Evolutionary conservation across 2,797 vertebrate genomes (phyloP).

Genomic region (Dicrostonyx torquatus): DNA sequence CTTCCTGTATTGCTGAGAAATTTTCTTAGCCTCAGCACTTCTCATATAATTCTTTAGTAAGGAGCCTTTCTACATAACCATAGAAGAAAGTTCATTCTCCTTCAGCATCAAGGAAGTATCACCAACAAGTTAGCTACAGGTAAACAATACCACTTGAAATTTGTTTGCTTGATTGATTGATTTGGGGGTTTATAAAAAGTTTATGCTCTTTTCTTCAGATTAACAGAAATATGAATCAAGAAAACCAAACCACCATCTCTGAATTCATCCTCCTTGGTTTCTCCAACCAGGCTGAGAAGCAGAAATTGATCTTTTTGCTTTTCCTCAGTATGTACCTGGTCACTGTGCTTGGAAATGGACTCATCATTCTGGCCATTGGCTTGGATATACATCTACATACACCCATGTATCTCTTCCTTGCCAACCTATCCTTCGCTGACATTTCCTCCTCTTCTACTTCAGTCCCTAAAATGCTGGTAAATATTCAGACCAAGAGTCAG

Average conservation of each 20-base stretch:
- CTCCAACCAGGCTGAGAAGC: conserved; percentile 43
- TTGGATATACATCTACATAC: conserved; percentile 65
- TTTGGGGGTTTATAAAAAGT: background rate
- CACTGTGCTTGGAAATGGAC: conserved; percentile 58
- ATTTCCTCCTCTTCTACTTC: conserved; percentile 68
- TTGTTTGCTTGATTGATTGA: background rate
- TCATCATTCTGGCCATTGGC: conserved; percentile 63
- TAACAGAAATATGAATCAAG: conserved; percentile 34
- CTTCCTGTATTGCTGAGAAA: background rate
- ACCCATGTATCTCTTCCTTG: conserved; percentile 75
- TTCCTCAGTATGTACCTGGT: conserved; percentile 66
- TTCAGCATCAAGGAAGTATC: background rate
- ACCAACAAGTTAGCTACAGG: background rate
- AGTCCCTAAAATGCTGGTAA: conserved; percentile 74
- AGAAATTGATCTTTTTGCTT: conserved; percentile 40
- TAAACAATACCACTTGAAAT: background rate
- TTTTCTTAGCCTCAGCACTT: background rate
- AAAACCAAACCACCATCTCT: conserved; percentile 57
- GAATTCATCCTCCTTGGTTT: conserved; percentile 74
- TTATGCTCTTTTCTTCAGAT: conserved; percentile 15
- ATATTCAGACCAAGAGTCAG: conserved; percentile 64
- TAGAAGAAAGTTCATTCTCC: background rate
- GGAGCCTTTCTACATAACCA: background rate
- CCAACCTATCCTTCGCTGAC: conserved; percentile 66
- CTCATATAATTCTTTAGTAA: background rate